Evolutionary conservation across 2,888 invertebrate genomes (phyloP).

Genomic region (Camptogramma bilineatum): DNA sequence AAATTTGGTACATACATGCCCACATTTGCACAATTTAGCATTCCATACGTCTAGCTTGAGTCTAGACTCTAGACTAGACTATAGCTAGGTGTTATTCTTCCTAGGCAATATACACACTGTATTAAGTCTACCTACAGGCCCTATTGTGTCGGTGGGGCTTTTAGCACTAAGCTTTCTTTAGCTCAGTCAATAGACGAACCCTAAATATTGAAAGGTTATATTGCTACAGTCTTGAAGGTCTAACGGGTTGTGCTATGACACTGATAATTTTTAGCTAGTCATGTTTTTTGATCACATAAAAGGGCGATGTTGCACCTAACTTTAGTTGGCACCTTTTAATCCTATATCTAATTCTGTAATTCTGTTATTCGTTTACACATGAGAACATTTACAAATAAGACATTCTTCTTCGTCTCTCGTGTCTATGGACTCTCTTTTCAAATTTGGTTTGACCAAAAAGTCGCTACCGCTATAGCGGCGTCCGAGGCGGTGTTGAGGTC

Average conservation of each 20-base stretch:
- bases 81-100: constrained; percentile 1
- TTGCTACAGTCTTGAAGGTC: too few species aligned
- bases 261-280: not conserved
- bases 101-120: constrained; percentile 6
- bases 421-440: too few species aligned
- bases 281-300: not conserved
- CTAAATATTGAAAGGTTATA: constrained; percentile 3
- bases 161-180: constrained; percentile 26
- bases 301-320: not conserved
- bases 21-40: not conserved
- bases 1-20: not conserved
- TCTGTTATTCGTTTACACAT: too few species aligned
- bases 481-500: too few species aligned
- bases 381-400: too few species aligned
- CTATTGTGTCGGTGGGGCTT: constrained; percentile 30
- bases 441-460: too few species aligned
- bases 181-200: constrained; percentile 17
- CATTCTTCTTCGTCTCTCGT: too few species aligned
- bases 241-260: not conserved
- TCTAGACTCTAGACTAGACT: too few species aligned
- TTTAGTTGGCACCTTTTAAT: too few species aligned
- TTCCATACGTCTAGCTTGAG: too few species aligned
- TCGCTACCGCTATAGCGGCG: too few species aligned
- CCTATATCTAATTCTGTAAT: too few species aligned
- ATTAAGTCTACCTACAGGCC: constrained; percentile 20